phyloP scores from a whole-genome alignment of 2,113 vertebrate species.

The Bungarus multicinctus region DNA sequence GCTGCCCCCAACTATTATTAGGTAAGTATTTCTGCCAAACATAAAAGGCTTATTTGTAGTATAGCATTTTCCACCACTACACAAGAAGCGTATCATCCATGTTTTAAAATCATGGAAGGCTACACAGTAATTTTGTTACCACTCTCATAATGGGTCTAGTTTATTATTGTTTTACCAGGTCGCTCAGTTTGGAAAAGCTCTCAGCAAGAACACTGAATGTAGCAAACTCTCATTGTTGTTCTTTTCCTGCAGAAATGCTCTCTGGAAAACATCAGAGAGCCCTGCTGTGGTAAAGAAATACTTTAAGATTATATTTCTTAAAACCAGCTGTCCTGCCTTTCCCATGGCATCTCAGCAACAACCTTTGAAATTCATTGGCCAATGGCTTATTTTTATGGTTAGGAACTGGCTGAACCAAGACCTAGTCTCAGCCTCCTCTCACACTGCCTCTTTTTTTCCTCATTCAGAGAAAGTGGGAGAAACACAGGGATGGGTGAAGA shows the following conservation, averaged over 20 bases:
- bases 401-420: not conserved
- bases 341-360: conserved; percentile 31
- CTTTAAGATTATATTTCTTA: conserved; percentile 38
- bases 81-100: not conserved
- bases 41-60: not conserved
- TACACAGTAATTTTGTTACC: not conserved
- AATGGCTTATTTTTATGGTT: not conserved
- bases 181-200: not conserved
- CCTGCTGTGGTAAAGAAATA: conserved; percentile 23
- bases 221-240: not conserved
- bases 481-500: not conserved
- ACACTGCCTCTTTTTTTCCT: not conserved
- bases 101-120: not conserved
- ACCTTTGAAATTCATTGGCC: not conserved
- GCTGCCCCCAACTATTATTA: not conserved
- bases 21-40: not conserved
- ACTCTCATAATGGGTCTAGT: not conserved
- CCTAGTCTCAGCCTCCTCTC: not conserved
- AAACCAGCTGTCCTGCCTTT: conserved; percentile 19
- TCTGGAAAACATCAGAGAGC: conserved; percentile 15
- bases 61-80: not conserved
- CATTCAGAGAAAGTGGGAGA: not conserved
- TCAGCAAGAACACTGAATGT: conserved; percentile 2
- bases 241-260: conserved; percentile 13
- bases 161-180: not conserved